phyloP scores from a whole-genome alignment of 2,113 vertebrate genomes.

The Elgaria multicarinata region DNA sequence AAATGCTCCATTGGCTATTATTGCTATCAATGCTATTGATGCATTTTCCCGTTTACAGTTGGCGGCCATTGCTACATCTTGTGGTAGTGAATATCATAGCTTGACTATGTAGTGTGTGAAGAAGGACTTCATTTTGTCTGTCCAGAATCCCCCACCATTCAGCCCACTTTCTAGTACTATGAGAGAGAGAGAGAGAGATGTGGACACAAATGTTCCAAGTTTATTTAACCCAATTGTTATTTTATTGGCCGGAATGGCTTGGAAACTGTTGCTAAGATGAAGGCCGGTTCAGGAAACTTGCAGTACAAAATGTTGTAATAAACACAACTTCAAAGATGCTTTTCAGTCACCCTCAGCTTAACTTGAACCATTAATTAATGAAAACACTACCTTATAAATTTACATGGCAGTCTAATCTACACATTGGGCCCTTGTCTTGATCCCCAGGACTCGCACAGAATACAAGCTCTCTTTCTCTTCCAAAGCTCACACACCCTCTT shows the following conservation, averaged over 20 bases:
- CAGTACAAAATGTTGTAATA: conserved; percentile 2
- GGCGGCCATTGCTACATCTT: neutral
- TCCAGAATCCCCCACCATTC: neutral
- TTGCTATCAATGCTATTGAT: no score
- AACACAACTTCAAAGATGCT: conserved; percentile 24
- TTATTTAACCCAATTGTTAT: neutral
- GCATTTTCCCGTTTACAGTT: neutral
- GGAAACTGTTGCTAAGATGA: neutral
- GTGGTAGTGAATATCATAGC: neutral
- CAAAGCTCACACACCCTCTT: neutral
- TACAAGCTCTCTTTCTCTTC: neutral
- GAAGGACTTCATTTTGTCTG: neutral
- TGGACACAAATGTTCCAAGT: neutral
- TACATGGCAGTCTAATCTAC: neutral
- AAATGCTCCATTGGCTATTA: no score
- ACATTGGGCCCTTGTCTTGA: fast-evolving
- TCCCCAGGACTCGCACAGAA: neutral
- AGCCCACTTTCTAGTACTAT: neutral
- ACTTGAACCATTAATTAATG: conserved; percentile 25
- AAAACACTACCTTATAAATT: conserved; percentile 16
- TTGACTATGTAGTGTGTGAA: neutral
- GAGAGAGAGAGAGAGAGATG: neutral
- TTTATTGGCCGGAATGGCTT: neutral
- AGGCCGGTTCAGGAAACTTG: neutral
- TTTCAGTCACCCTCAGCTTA: neutral